phyloP scores from a whole-genome alignment of 1,140 invertebrate genomes.

The Procambarus virginalis region DNA sequence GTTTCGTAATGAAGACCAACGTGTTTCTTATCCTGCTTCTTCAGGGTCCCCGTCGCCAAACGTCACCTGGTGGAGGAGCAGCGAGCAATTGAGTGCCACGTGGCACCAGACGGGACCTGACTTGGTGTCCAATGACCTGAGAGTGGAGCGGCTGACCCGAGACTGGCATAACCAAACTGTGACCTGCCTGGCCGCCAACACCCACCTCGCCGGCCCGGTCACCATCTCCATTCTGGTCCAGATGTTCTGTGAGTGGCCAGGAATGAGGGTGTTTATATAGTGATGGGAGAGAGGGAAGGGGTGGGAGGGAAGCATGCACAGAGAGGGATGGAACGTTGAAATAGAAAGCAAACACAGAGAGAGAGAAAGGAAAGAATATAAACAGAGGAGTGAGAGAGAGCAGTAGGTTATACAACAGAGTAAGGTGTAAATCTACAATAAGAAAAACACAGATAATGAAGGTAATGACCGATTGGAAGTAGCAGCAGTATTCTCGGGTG shows the following conservation, averaged over 20 bases:
- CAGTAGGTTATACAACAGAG: neutral
- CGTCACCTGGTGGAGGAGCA: slow-evolving; percentile 90
- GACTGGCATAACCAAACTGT: slow-evolving; percentile 85
- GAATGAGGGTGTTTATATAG: neutral
- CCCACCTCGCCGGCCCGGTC: slow-evolving; percentile 81
- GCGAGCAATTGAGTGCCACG: slow-evolving; percentile 77
- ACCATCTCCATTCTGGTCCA: slow-evolving; percentile 79
- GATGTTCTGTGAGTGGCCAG: slow-evolving; percentile 79
- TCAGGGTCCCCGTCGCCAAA: slow-evolving; percentile 87
- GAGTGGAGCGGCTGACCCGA: slow-evolving; percentile 78
- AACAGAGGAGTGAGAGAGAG: neutral
- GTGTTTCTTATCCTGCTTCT: neutral
- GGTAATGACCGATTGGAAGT: no score
- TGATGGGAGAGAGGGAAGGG: slow-evolving; percentile 71
- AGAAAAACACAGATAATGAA: no score
- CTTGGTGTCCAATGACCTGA: slow-evolving; percentile 76
- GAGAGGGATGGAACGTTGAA: neutral
- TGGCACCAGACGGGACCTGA: slow-evolving; percentile 72
- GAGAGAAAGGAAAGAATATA: neutral
- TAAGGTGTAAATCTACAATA: neutral
- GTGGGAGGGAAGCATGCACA: neutral
- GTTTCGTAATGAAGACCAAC: no score
- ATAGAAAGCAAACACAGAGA: neutral
- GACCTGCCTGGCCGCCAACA: slow-evolving; percentile 89
- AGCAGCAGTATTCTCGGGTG: no score